phyloP scores from a whole-genome alignment of 30 jellyfish, hydroid and myxozoan species.

The Turritopsis dohrnii region DNA sequence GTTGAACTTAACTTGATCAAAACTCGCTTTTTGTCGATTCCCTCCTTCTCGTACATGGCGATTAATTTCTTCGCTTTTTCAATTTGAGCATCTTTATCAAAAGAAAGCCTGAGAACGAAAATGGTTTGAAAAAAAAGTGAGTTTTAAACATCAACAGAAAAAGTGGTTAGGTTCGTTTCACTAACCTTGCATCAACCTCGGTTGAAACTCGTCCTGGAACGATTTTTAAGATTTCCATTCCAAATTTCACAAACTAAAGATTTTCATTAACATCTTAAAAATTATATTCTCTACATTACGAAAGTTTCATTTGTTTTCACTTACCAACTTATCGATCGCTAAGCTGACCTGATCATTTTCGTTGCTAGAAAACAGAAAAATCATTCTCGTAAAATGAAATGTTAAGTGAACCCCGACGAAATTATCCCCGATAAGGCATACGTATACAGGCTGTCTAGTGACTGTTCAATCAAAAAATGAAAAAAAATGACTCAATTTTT shows the following conservation, averaged over 20 bases:
- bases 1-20: slow-evolving; percentile 88
- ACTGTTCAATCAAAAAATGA: no score
- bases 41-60: slow-evolving; percentile 75
- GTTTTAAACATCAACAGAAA: no score
- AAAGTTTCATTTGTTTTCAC: no score
- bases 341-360: slow-evolving; percentile 74
- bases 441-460: no score
- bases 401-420: no score
- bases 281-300: no score
- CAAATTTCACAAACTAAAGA: slow-evolving; percentile 87
- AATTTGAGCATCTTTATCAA: slow-evolving; percentile 84
- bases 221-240: slow-evolving; percentile 74
- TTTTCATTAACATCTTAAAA: no score
- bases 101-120: slow-evolving; percentile 56
- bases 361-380: slow-evolving; percentile 50
- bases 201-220: slow-evolving; percentile 99
- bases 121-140: neutral
- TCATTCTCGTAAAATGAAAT: no score
- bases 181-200: slow-evolving; percentile 99
- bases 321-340: slow-evolving; percentile 93
- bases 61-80: slow-evolving; percentile 73
- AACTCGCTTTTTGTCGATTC: slow-evolving; percentile 80
- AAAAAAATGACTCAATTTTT: no score
- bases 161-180: neutral
- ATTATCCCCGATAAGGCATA: no score